Evolutionary conservation across 2,113 vertebrate genomes (phyloP).

Genomic region (Albula goreensis): DNA sequence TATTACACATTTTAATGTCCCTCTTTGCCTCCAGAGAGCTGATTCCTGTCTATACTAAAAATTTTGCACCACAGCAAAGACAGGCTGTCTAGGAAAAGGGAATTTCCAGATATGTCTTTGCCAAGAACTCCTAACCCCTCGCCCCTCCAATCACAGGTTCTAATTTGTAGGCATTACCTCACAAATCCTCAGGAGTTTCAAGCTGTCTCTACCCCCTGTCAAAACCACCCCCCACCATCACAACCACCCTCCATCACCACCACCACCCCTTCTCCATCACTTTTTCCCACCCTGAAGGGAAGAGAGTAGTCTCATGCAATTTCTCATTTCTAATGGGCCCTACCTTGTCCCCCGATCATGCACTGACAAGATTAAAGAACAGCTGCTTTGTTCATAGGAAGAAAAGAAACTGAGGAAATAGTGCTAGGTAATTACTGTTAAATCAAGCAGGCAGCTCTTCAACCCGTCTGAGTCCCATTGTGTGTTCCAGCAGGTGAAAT

Average conservation of each 20-base stretch:
- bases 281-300: constrained; percentile 52
- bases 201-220: constrained; percentile 34
- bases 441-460: constrained; percentile 60
- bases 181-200: constrained; percentile 44
- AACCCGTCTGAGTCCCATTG: constrained; percentile 57
- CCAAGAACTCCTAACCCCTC: constrained; percentile 18
- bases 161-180: constrained; percentile 19
- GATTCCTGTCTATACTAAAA: constrained; percentile 5
- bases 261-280: constrained; percentile 46
- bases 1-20: constrained; percentile 23
- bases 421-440: constrained; percentile 71
- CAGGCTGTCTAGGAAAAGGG: constrained; percentile 41
- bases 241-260: constrained; percentile 21
- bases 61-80: constrained; percentile 6
- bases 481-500: constrained; percentile 58
- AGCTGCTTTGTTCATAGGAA: constrained; percentile 58
- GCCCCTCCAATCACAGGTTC: constrained; percentile 21
- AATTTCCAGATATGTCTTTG: constrained; percentile 40
- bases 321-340: constrained; percentile 65
- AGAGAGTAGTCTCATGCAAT: constrained; percentile 56
- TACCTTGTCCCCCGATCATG: constrained; percentile 64
- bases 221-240: constrained; percentile 16
- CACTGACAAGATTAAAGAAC: constrained; percentile 75
- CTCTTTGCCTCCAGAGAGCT: constrained; percentile 8
- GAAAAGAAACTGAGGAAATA: constrained; percentile 66